Conservation (phyloP, 2,113 vertebrate species). For the Xiphophorus hellerii region DNA sequence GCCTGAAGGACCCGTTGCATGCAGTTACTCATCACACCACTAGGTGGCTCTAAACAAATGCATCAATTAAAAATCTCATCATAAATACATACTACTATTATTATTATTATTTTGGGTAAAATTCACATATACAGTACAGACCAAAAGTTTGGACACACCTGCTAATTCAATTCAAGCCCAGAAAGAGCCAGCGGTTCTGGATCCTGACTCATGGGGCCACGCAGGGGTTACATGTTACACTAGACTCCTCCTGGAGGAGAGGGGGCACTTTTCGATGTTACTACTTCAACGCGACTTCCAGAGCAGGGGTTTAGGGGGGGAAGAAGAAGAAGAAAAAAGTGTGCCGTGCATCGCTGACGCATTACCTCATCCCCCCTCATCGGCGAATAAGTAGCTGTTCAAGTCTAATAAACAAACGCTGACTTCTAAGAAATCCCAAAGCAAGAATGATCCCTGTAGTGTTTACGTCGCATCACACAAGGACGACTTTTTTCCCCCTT, state of each 20-base stretch:
- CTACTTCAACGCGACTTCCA: slow-evolving; percentile 37
- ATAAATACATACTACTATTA: too few species aligned
- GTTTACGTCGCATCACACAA: slow-evolving; percentile 70
- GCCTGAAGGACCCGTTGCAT: too few species aligned
- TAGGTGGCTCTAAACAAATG: too few species aligned
- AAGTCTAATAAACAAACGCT: slow-evolving; percentile 57
- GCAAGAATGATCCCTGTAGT: slow-evolving; percentile 64
- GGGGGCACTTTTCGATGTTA: slow-evolving; percentile 11
- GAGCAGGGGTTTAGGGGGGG: slow-evolving; percentile 24
- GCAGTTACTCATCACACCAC: too few species aligned
- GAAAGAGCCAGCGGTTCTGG: not conserved
- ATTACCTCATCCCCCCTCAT: slow-evolving; percentile 72
- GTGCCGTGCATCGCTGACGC: slow-evolving; percentile 59
- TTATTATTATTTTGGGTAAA: too few species aligned
- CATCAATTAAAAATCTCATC: too few species aligned
- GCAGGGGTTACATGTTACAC: slow-evolving; percentile 23
- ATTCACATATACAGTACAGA: too few species aligned
- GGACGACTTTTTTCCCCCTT: slow-evolving; percentile 39
- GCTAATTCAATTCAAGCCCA: too few species aligned
- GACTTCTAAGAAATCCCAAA: slow-evolving; percentile 86
- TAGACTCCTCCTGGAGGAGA: slow-evolving; percentile 31
- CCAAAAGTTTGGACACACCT: too few species aligned
- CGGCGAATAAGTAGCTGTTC: slow-evolving; percentile 53
- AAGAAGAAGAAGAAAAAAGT: not conserved
- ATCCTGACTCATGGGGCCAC: slow-evolving; percentile 20